Evolutionary conservation across 2,888 invertebrate genomes (phyloP).

Genomic region (Drosophila monieri): DNA sequence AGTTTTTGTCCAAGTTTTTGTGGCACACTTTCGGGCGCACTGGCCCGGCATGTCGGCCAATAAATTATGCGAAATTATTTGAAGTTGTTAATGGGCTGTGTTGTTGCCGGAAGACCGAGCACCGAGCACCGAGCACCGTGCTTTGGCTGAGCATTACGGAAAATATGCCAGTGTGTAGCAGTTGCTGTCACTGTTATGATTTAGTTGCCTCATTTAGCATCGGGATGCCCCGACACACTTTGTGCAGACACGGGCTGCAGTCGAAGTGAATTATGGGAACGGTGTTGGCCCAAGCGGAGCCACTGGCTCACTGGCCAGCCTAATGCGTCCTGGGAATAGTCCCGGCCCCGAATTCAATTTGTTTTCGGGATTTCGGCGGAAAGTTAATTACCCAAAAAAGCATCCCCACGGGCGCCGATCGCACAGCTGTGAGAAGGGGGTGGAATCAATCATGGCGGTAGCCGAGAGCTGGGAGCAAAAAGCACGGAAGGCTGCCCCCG

Average conservation of each 20-base stretch:
- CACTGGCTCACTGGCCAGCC: constrained; percentile 10
- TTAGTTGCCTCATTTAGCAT: constrained; percentile 58
- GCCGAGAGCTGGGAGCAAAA: background rate
- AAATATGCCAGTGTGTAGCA: constrained; percentile 41
- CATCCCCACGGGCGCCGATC: constrained; percentile 13
- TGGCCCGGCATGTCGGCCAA: constrained; percentile 54
- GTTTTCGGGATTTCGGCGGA: constrained; percentile 26
- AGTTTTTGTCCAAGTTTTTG: constrained; percentile 23
- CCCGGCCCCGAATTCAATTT: constrained; percentile 25
- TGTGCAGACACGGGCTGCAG: constrained; percentile 9
- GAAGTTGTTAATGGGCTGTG: constrained; percentile 62
- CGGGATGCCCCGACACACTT: constrained; percentile 20
- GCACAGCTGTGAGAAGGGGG: constrained; percentile 16
- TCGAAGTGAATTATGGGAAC: constrained; percentile 26
- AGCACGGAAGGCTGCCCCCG: background rate
- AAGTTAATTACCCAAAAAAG: constrained; percentile 31
- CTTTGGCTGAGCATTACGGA: background rate
- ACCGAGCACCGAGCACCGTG: too few relatives aligned
- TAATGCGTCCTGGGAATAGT: constrained; percentile 23
- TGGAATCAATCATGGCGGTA: constrained; percentile 19
- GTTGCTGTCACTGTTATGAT: constrained; percentile 69
- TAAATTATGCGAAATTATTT: constrained; percentile 68
- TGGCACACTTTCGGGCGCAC: constrained; percentile 48
- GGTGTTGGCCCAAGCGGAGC: background rate
- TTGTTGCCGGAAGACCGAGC: constrained; percentile 26